phyloP scores from a whole-genome alignment of 2,797 vertebrate genomes.

The Coranthus polyacanthus region DNA sequence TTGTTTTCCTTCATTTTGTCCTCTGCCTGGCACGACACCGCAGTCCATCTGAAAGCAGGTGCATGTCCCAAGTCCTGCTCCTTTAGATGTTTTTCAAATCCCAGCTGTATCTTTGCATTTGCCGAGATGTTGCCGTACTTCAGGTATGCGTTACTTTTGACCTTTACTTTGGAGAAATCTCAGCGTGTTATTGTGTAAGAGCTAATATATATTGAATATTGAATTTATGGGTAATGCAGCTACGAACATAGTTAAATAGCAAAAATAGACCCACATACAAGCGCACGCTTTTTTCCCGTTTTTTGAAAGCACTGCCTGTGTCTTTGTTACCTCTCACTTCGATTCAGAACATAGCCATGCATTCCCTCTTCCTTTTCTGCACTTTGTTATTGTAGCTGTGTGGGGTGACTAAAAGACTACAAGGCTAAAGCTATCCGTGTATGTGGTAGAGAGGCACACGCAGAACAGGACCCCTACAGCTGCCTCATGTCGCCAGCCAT shows the following conservation, averaged over 20 bases:
- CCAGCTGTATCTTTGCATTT: background rate
- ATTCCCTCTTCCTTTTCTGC: slow-evolving; percentile 27
- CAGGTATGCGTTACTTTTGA: too few species aligned
- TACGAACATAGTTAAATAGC: too few species aligned
- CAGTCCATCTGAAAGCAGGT: slow-evolving; percentile 45
- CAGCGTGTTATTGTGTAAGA: too few species aligned
- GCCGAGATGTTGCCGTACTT: background rate
- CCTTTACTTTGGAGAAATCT: too few species aligned
- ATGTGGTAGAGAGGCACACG: slow-evolving; percentile 1
- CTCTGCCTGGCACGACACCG: background rate
- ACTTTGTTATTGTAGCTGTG: slow-evolving; percentile 69
- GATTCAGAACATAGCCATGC: background rate
- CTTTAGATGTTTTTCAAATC: slow-evolving; percentile 20
- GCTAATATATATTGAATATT: background rate
- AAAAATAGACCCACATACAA: too few species aligned
- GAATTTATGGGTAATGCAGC: background rate
- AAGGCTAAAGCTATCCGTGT: background rate
- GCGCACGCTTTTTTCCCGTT: too few species aligned
- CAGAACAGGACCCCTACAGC: slow-evolving; percentile 1
- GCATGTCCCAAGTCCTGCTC: slow-evolving; percentile 29
- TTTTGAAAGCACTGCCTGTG: background rate
- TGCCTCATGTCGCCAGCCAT: slow-evolving; percentile 36
- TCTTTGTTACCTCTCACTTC: slow-evolving; percentile 26
- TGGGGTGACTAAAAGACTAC: slow-evolving; percentile 17
- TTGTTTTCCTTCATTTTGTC: slow-evolving; percentile 44